Percentiles rank a stretch among this genome's conserved stretches.
Evolutionary conservation across 2,797 vertebrate genomes (phyloP).

Genomic region (Pseudochirops cupreus): DNA sequence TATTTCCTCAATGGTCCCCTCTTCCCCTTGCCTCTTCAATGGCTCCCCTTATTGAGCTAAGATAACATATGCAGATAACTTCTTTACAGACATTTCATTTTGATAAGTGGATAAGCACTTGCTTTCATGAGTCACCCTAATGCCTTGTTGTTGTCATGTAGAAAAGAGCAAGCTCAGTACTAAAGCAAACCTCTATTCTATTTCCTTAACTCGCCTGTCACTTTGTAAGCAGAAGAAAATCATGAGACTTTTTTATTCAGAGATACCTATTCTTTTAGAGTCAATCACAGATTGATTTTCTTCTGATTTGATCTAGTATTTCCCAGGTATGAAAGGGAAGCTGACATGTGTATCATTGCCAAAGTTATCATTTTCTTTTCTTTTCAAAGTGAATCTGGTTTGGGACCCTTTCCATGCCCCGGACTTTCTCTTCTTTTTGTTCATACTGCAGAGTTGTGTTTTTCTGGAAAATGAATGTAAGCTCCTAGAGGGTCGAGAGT

Average conservation of each 20-base stretch:
- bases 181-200: constrained; percentile 8
- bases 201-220: constrained; percentile 19
- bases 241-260: constrained; percentile 41
- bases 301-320: constrained; percentile 50
- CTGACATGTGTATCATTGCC: constrained; percentile 19
- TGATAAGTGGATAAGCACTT: background rate
- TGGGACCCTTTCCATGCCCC: constrained; percentile 22
- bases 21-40: too few relatives aligned
- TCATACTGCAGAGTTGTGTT: constrained; percentile 24
- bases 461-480: background rate
- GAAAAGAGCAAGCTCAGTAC: constrained; percentile 22
- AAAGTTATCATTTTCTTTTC: constrained; percentile 39
- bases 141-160: background rate
- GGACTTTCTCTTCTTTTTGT: constrained; percentile 23
- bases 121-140: background rate
- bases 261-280: constrained; percentile 47
- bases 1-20: too few relatives aligned
- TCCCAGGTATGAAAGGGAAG: constrained; percentile 54
- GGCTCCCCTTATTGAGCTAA: too few relatives aligned
- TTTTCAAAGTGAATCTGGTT: constrained; percentile 9
- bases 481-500: too few relatives aligned
- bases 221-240: constrained; percentile 24
- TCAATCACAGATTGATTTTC: constrained; percentile 47
- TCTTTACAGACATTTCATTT: too few relatives aligned
- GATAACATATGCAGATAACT: too few relatives aligned